Conservation (phyloP, 2,797 vertebrate genomes). For the Nothura maculosa region DNA sequence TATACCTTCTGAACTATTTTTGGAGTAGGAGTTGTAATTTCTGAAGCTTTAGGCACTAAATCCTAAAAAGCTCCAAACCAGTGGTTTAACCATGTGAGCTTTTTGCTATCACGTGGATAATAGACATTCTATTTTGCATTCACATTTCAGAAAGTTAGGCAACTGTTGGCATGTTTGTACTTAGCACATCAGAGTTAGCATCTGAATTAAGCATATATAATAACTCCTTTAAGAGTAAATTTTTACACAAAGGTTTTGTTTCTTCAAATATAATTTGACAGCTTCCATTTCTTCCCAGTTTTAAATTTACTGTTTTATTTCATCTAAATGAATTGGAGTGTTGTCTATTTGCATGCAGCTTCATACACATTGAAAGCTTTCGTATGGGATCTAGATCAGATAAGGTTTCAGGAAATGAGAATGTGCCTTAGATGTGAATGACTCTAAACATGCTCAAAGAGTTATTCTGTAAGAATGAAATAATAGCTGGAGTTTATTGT, state of each 20-base stretch:
- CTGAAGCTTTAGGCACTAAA: background rate
- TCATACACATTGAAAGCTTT: constrained; percentile 39
- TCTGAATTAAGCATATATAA: background rate
- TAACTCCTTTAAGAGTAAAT: constrained; percentile 3
- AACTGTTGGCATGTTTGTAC: background rate
- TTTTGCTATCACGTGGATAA: constrained; percentile 44
- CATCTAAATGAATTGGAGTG: constrained; percentile 1
- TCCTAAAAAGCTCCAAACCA: background rate
- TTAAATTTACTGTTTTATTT: constrained; percentile 8
- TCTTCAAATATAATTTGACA: background rate
- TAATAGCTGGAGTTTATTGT: background rate
- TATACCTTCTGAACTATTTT: background rate
- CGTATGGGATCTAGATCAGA: constrained; percentile 42
- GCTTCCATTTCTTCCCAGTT: background rate
- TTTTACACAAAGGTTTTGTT: background rate
- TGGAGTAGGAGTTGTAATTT: background rate
- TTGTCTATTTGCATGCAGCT: constrained; percentile 23
- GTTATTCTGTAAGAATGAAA: constrained; percentile 22
- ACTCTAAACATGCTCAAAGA: constrained; percentile 1
- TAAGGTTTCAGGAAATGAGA: constrained; percentile 58
- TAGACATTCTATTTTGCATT: constrained; percentile 30
- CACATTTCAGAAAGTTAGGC: background rate
- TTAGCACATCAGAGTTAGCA: constrained; percentile 39
- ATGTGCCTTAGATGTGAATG: constrained; percentile 4
- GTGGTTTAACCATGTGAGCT: constrained; percentile 48